A percentile compares a stretch with the other conserved stretches of the same genome.
phyloP scores from a whole-genome alignment of 2,113 vertebrate genomes.

The Xiphorhynchus elegans region DNA sequence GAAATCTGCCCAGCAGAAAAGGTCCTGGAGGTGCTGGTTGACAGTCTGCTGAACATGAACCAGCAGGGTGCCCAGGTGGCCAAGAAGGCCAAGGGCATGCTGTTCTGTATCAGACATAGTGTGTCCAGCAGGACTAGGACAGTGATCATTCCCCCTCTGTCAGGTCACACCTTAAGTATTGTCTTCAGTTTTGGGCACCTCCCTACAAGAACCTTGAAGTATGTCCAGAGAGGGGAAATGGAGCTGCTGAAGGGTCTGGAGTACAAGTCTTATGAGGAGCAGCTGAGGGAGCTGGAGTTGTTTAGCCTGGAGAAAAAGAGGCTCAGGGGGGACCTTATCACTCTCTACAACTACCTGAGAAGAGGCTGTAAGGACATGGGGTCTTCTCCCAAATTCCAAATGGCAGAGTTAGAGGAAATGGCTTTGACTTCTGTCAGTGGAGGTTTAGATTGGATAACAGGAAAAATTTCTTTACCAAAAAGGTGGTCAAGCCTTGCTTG shows the following conservation, averaged over 20 bases:
- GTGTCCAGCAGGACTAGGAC: not conserved
- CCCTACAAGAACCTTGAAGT: not conserved
- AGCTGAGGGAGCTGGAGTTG: not conserved
- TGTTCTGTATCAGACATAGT: not conserved
- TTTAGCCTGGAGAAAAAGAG: not conserved
- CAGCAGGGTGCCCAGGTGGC: not conserved
- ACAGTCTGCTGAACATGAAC: not conserved
- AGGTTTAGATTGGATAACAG: not conserved
- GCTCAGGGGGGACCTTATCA: accelerated
- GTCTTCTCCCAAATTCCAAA: not conserved
- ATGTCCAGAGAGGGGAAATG: not conserved
- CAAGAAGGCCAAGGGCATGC: not conserved
- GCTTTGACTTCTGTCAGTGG: not conserved
- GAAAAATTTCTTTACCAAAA: not conserved
- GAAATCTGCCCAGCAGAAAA: not conserved
- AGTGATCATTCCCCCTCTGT: not conserved
- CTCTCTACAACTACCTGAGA: not conserved
- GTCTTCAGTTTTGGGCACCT: not conserved
- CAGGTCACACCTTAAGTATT: not conserved
- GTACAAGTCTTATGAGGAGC: not conserved
- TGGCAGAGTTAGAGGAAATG: not conserved
- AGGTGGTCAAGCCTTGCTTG: too few relatives aligned
- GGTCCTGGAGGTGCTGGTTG: accelerated
- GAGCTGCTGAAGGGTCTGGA: not conserved
- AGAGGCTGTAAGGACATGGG: not conserved